Base-by-base conservation (phyloP, 2,888 invertebrate genomes). In the Cancer borealis region DNA sequence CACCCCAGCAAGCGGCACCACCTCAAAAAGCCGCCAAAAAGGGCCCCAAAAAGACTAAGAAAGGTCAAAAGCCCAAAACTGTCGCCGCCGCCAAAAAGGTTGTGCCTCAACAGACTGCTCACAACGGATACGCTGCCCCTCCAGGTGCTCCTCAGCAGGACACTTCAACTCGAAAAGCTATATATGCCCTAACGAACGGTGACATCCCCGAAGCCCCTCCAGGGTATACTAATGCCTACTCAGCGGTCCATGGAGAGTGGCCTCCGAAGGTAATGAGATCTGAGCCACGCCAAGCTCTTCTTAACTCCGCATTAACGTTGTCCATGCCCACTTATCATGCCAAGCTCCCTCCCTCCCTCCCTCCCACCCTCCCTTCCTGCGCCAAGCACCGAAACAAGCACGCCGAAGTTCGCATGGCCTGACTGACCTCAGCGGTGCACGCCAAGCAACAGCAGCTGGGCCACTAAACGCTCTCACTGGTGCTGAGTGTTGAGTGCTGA, bases 231-330 rank as follows among this genome's bases (percentile, higher is more conserved):
- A 84, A 14, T 45, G 94, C 94, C 54, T 94, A 94, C 94, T 92
- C 88, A 14, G 87, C 94, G 0, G 54, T 94, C 49, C 73, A 66
- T 30, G 94, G 94, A 46, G 94, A 94, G 60, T 94, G 94, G 94
- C 94, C 94, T 21, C 94, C 94, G 6, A 94, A 94, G 94, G 94
- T 94, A 94, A 93, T n/a, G 79, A 79, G 79, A 79, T 17, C 66
- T 66, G 79, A 14, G 79, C 79, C 79, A 30, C 79, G 79, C 79
- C 79, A 30, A 14, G 79, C 79, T 30, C 26, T 79, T 79, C 79
- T 30, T 79, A 79, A 79, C 30, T 30, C 79, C 79, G 30, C 30
- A 30, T 30, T 79, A 79, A 79, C 79, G 8, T 6, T 30, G 79
- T 26, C 79, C 79, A 79, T 79, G 30, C 30, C 30, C 79, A 79